These are phyloP conservation scores for Salvelinus sp. DNA, from an alignment of 2,113 vertebrate genomes.

Conservation along the genomic window DNA sequence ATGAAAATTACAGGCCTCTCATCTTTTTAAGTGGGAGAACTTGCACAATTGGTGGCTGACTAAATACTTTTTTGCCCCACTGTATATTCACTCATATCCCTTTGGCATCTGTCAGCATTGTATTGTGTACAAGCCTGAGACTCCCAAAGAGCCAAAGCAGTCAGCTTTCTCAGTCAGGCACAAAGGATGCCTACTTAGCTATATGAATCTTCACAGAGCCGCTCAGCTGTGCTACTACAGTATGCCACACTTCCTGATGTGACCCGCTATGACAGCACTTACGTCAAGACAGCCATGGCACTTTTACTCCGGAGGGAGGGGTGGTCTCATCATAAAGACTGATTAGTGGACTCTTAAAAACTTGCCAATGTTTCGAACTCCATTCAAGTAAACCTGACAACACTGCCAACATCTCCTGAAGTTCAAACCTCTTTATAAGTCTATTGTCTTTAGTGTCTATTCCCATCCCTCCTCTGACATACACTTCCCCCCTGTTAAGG, in stretches of 20 bases:
- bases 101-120: not conserved
- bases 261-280: not conserved
- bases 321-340: too few relatives aligned
- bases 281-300: too few relatives aligned
- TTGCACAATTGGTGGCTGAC: too few relatives aligned
- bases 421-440: not conserved
- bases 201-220: conserved; percentile 12
- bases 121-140: not conserved
- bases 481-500: not conserved
- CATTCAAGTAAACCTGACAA: not conserved
- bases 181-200: conserved; percentile 3
- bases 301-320: too few relatives aligned
- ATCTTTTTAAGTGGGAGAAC: too few relatives aligned
- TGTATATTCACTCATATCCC: too few relatives aligned
- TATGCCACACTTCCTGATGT: conserved; percentile 30
- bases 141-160: not conserved
- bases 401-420: not conserved
- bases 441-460: not conserved
- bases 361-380: too few relatives aligned
- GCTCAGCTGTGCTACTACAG: conserved; percentile 5
- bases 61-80: too few relatives aligned
- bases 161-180: conserved; percentile 10
- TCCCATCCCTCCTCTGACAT: not conserved
- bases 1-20: too few relatives aligned
- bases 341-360: too few relatives aligned